Conservation (phyloP, 2,113 vertebrate genomes). For the Fregetta grallaria region DNA sequence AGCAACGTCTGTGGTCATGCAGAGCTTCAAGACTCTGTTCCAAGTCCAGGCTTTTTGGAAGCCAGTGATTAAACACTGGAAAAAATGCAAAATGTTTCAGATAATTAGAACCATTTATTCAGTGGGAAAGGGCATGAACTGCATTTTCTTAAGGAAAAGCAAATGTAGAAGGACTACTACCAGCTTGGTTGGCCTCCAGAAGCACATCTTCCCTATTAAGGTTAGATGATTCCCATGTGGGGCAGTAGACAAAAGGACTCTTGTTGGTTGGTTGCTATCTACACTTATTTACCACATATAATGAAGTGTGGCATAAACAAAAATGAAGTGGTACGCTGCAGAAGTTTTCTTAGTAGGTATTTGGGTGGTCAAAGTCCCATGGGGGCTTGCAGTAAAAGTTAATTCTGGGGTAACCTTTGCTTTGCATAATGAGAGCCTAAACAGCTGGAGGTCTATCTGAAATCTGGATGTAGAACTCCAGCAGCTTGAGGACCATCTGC, state of each 20-base stretch:
- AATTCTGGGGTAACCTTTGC: neutral
- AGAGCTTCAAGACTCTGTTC: neutral
- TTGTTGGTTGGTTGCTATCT: neutral
- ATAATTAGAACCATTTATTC: constrained; percentile 38
- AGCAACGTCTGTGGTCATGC: neutral
- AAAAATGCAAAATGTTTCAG: neutral
- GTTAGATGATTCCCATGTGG: neutral
- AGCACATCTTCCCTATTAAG: neutral
- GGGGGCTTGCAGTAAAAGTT: constrained; percentile 2
- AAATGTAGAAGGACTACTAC: neutral
- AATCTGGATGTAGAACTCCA: neutral
- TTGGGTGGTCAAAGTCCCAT: neutral
- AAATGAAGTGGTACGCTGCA: neutral
- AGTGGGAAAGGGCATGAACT: constrained; percentile 36
- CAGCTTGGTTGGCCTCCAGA: neutral
- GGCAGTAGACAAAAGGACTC: neutral
- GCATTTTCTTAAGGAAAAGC: neutral
- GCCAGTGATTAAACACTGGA: neutral
- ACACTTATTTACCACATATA: neutral
- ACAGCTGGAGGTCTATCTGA: constrained; percentile 4
- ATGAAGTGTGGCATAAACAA: neutral
- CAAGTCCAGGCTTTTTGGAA: neutral
- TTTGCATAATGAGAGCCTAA: neutral
- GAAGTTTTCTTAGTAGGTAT: neutral
- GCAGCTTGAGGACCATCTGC: constrained; percentile 29